phyloP scores from a whole-genome alignment of 2,888 invertebrate genomes.

The Nomada fucata region DNA sequence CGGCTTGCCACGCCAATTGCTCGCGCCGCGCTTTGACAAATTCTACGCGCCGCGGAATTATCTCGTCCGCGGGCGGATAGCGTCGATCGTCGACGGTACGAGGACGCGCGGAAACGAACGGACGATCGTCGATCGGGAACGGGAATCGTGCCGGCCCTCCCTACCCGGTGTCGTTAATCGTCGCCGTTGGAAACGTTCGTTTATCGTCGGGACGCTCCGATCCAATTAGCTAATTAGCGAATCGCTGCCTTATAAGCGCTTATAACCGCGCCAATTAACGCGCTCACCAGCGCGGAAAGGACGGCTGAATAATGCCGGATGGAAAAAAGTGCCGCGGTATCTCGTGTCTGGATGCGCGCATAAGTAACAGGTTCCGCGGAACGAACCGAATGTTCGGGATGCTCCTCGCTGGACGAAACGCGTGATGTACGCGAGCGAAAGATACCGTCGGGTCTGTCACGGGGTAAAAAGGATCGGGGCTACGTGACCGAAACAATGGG shows the following conservation, averaged over 20 bases:
- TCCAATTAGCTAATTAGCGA: slow-evolving; percentile 67
- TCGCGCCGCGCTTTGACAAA: slow-evolving; percentile 43
- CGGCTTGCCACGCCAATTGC: slow-evolving; percentile 27
- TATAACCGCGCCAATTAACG: slow-evolving; percentile 62
- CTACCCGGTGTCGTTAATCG: slow-evolving; percentile 23
- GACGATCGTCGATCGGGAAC: not conserved
- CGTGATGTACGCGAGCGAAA: slow-evolving; percentile 35
- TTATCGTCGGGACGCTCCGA: slow-evolving; percentile 39
- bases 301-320: slow-evolving; percentile 40
- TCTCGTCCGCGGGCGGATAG: slow-evolving; percentile 12
- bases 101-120: slow-evolving; percentile 2
- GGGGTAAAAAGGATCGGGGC: slow-evolving; percentile 36
- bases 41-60: slow-evolving; percentile 20
- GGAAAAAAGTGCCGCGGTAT: slow-evolving; percentile 15
- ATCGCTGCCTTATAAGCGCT: slow-evolving; percentile 40
- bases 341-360: slow-evolving; percentile 23
- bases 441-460: slow-evolving; percentile 44
- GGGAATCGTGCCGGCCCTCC: not conserved
- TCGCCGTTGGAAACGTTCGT: slow-evolving; percentile 22
- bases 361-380: slow-evolving; percentile 57
- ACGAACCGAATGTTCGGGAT: slow-evolving; percentile 41
- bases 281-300: slow-evolving; percentile 47
- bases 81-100: not conserved
- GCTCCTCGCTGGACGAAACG: slow-evolving; percentile 47
- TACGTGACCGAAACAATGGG: slow-evolving; percentile 71